Base-by-base conservation (phyloP, 1,140 invertebrate species). In the Papilio glaucus region DNA sequence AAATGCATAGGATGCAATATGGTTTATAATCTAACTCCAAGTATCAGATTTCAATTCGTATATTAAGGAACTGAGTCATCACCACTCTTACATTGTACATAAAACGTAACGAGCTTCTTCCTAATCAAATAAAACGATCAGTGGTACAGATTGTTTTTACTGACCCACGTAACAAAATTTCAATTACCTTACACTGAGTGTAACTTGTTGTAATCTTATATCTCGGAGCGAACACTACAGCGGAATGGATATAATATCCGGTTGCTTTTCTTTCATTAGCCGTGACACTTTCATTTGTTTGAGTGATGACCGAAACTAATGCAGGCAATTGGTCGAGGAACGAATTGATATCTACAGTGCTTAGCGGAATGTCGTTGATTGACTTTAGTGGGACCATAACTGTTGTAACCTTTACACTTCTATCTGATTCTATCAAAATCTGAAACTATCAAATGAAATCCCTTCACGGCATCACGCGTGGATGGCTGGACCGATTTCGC, bases 221-320 rank as follows among this genome's bases (percentile, higher is more conserved):
- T 62, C 60, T 62, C 24, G 24, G 6, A 67, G 63, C 63, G n/a
- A n/a, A n/a, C 24, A 57, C 62, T 39, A 72, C 69, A 67, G 71
- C 49, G 72, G 67, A n/a, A n/a, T 61, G 60, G 71, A 39, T 70
- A 74, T 78, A 78, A 79, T 77, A 81, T 82, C 76, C 79, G 80
- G 78, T 82, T 68, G 73, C 65, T 79, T 81, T 85, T 80, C 79
- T 75, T 78, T 74, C 73, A 75, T 81, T 81, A 83, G 73, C 71
- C 74, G 74, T 82, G 79, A 84, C 81, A 84, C 84, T 84, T 86
- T 84, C 84, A 84, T 86, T 82, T 82, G 75, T 82, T 79, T 86
- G 77, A 83, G 74, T 71, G 80, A 82, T 80, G 72, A 62, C 76
- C 74, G 72, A 33, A 72, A 72, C 72, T 61, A 69, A 60, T 15